These are phyloP conservation scores for Frankliniella fusca DNA, from an alignment of 2,888 invertebrate species.

Conservation along the genomic window DNA sequence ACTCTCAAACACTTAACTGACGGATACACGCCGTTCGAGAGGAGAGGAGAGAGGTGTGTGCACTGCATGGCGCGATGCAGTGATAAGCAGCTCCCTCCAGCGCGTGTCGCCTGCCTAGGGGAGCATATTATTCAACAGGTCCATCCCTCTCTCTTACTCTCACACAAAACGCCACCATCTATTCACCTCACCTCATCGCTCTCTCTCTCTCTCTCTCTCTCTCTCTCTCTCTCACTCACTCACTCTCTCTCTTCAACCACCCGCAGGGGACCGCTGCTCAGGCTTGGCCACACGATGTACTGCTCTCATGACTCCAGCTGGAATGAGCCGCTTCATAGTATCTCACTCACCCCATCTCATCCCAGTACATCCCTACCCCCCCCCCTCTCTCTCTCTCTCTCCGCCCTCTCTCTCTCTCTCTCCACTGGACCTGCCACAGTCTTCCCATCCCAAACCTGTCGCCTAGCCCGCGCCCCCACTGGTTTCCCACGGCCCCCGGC, in stretches of 20 bases:
- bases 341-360: not conserved
- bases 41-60: not conserved
- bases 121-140: constrained; percentile 15
- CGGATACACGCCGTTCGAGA: no score
- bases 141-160: not conserved
- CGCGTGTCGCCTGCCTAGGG: not conserved
- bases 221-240: not conserved
- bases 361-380: not conserved
- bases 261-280: no score
- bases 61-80: not conserved
- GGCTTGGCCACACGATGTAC: no score
- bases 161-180: not conserved
- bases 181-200: not conserved
- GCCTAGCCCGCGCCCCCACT: not conserved
- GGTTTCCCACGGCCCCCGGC: not conserved
- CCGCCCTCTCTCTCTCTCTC: not conserved
- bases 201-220: not conserved
- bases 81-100: not conserved
- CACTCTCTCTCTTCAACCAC: not conserved
- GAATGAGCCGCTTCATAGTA: no score
- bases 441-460: not conserved
- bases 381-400: not conserved
- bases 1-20: no score
- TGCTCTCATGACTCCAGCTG: no score
- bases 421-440: no score